Evolutionary conservation across 2,888 invertebrate genomes (phyloP), one percentile per base, ranked within the genome.

Genomic region (Callyntrura sp.): DNA sequence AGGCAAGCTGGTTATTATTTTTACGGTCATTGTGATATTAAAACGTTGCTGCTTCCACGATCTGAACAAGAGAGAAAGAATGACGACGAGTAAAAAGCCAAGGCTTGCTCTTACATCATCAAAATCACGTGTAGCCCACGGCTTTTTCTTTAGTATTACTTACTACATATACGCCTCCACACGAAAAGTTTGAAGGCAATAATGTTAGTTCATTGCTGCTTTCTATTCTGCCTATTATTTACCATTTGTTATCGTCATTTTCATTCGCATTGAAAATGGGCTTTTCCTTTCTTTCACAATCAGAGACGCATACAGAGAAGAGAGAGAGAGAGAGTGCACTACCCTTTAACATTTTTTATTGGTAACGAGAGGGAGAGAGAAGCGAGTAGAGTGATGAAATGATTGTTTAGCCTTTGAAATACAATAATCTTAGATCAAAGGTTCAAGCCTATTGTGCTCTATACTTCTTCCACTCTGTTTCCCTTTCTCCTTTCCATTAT

Each of bases 341-440:
- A 17, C 35, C 43, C 43, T 68, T 68, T 23, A 48, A 20, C 48
- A 20, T 48, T 68, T n/a, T 68, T 14, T 25, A 70, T 70, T 23
- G 28, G 5, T 35, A 14, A 73, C 45, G 2, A 4, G 20, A 45
- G 8, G 45, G 12, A 45, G 45, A n/a, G 23, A 43, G 43, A 68
- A 17, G 35, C n/a, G 43, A 4, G n/a, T 11, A 11, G 11, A 48
- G 48, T 73, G 35, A 48, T 73, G 73, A 73, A 73, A 73, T 73
- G 73, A 73, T 73, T 23, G 73, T 12, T 73, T 73, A 48, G 73
- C 23, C 20, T 48, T 73, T 73, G 73, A 20, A 73, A 73, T 17
- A 43, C 23, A 73, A 73, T 73, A 73, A 73, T 68, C 14, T 70
- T 9, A 43, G 73, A 73, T 23, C 23, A 73, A 45, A 73, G 28